These are phyloP conservation scores for Semnopithecus entellus DNA, from an alignment of 2,113 vertebrate genomes.

Conservation along the genomic window DNA sequence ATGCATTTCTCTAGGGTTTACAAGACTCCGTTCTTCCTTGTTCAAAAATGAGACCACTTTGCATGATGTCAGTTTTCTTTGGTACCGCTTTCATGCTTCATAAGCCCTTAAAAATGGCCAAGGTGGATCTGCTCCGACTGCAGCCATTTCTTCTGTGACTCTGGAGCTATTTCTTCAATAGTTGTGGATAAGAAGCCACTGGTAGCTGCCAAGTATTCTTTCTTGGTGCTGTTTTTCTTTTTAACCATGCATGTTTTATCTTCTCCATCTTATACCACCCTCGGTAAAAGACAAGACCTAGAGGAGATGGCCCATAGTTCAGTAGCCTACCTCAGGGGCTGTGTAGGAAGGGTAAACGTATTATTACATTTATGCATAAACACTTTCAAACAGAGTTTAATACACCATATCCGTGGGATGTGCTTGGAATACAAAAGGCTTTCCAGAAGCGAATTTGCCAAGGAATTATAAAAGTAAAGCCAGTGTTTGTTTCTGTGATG, in stretches of 20 bases:
- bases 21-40: not conserved
- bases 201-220: not conserved
- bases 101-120: not conserved
- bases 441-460: not conserved
- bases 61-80: not conserved
- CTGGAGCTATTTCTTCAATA: not conserved
- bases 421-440: not conserved
- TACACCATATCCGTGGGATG: not conserved
- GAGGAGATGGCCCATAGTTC: not conserved
- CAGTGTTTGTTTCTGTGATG: not conserved
- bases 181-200: not conserved
- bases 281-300: not conserved
- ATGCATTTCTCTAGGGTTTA: not conserved
- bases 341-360: not conserved
- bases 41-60: not conserved
- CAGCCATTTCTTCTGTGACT: not conserved
- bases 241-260: not conserved
- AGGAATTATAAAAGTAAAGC: not conserved
- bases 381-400: not conserved
- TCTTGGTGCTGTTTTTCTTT: not conserved
- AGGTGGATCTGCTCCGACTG: not conserved
- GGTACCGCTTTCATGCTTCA: not conserved
- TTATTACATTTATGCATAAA: not conserved
- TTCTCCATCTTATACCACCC: not conserved
- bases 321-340: not conserved